These are phyloP conservation scores for Brachypalpus laphriformis DNA, from an alignment of 2,888 invertebrate genomes.

Conservation along the genomic window DNA sequence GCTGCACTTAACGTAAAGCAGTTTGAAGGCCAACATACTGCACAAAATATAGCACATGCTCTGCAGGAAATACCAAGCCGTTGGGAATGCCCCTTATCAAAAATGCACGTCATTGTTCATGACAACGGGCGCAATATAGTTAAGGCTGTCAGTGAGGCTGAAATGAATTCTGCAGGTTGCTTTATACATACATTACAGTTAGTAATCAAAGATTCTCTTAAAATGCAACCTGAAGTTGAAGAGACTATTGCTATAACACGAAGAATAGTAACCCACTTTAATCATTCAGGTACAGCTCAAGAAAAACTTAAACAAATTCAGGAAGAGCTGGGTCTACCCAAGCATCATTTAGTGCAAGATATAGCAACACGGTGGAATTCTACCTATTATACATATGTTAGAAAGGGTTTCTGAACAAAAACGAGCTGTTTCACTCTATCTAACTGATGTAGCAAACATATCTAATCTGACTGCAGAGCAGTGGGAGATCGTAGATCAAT, in stretches of 20 bases:
- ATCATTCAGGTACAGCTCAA: neutral
- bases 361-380: neutral
- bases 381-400: neutral
- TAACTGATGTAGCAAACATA: too few species aligned
- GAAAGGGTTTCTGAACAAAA: neutral
- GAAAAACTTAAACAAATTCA: neutral
- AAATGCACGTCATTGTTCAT: neutral
- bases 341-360: neutral
- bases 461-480: too few species aligned
- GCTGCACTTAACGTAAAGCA: too few species aligned
- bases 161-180: neutral
- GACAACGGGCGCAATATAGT: neutral
- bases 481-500: too few species aligned
- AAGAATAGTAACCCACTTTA: neutral
- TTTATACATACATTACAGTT: neutral
- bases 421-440: too few species aligned
- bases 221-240: neutral
- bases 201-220: neutral
- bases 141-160: neutral
- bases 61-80: neutral
- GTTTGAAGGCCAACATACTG: too few species aligned
- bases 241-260: neutral
- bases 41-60: too few species aligned
- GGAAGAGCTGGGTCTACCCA: neutral
- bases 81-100: neutral